Evolutionary conservation across 2,113 vertebrate species (phyloP).

Genomic region (Lanius ludovicianus): DNA sequence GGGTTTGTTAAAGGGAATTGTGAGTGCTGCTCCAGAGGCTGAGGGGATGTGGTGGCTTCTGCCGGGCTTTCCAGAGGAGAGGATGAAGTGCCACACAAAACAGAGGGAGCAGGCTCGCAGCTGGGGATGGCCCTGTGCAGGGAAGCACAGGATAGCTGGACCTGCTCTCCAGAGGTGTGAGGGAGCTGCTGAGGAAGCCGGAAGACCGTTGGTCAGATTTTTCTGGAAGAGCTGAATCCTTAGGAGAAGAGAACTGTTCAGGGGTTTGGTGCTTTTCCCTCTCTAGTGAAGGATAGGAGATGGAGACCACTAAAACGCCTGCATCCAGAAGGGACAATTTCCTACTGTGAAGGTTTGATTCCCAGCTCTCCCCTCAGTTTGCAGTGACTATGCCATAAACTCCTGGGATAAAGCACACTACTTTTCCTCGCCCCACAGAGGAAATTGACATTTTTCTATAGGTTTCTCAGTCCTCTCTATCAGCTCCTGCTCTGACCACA

Average conservation of each 20-base stretch:
- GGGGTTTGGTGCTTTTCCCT: not conserved
- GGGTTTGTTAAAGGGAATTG: not conserved
- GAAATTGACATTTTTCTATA: not conserved
- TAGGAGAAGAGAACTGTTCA: not conserved
- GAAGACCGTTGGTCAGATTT: not conserved
- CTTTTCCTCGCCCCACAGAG: not conserved
- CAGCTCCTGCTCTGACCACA: not conserved
- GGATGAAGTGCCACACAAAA: rapidly evolving
- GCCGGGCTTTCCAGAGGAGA: not conserved
- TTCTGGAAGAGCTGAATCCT: not conserved
- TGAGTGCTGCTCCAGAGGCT: rapidly evolving
- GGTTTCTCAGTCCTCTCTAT: not conserved
- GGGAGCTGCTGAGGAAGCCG: not conserved
- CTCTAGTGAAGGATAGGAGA: not conserved
- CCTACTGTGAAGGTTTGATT: not conserved
- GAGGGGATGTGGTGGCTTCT: not conserved
- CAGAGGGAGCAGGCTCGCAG: not conserved
- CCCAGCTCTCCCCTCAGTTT: not conserved
- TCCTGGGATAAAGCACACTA: not conserved
- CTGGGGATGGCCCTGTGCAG: not conserved
- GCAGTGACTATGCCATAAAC: not conserved
- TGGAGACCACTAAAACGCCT: not conserved
- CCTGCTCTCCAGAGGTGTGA: not conserved
- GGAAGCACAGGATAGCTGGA: not conserved
- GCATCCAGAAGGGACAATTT: not conserved